Evolutionary conservation across 1,140 invertebrate species (phyloP).

Genomic region (Ridgeia piscesae): DNA sequence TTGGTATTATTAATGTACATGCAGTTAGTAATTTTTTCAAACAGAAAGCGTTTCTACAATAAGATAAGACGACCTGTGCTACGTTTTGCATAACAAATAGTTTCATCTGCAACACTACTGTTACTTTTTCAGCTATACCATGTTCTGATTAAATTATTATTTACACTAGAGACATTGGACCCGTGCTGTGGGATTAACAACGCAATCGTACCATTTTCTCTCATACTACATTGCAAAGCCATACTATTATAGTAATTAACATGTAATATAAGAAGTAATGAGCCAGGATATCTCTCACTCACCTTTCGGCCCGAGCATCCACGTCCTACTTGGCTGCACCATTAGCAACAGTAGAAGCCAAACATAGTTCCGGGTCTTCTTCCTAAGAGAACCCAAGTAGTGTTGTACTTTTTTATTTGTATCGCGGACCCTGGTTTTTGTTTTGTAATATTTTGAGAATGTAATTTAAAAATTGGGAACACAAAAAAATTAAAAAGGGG

Average conservation of each 20-base stretch:
- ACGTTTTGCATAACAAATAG: neutral
- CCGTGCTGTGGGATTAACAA: neutral
- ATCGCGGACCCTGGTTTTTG: too few species aligned
- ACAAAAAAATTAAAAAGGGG: too few species aligned
- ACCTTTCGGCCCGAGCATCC: neutral
- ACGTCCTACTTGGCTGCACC: neutral
- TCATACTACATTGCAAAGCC: neutral
- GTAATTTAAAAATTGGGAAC: too few species aligned
- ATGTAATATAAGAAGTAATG: neutral
- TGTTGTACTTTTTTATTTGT: neutral
- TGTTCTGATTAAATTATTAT: neutral
- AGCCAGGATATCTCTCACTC: neutral
- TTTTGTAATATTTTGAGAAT: too few species aligned
- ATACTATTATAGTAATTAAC: neutral
- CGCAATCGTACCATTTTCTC: neutral
- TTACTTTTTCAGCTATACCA: neutral
- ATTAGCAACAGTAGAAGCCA: neutral
- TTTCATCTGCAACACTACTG: too few species aligned
- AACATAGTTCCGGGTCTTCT: neutral
- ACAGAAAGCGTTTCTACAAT: neutral
- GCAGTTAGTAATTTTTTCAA: neutral
- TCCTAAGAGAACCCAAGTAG: neutral
- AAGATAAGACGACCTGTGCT: neutral
- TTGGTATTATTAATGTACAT: neutral
- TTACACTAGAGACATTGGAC: neutral